Evolutionary conservation across 1,140 invertebrate species (phyloP).

Genomic region (Scaptomyza graminum): DNA sequence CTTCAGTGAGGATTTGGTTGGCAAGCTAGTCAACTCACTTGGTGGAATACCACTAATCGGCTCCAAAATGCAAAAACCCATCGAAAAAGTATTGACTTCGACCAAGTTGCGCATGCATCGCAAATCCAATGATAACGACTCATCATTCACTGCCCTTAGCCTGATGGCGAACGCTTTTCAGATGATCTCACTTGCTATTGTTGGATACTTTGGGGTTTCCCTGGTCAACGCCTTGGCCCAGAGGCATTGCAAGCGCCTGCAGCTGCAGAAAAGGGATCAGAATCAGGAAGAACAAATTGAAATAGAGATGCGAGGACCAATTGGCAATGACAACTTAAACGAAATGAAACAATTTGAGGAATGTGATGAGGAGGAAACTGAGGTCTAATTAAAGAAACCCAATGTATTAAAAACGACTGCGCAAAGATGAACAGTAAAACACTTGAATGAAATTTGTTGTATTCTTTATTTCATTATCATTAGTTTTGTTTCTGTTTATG

Average conservation of each 20-base stretch:
- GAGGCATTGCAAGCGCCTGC: slow-evolving; percentile 91
- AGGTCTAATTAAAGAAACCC: not conserved
- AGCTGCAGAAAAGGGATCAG: slow-evolving; percentile 83
- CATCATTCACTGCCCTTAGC: slow-evolving; percentile 54
- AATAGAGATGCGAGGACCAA: not conserved
- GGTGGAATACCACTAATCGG: slow-evolving; percentile 92
- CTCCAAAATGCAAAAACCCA: slow-evolving; percentile 91
- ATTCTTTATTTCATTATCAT: slow-evolving; percentile 77
- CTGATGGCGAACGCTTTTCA: slow-evolving; percentile 95
- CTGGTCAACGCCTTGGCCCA: slow-evolving; percentile 98
- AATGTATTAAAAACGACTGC: not conserved
- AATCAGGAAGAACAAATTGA: not conserved
- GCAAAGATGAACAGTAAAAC: not conserved
- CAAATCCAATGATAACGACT: slow-evolving; percentile 14
- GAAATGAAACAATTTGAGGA: not conserved
- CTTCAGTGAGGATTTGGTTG: slow-evolving; percentile 95
- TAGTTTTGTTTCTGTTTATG: slow-evolving; percentile 60
- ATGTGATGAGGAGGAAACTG: not conserved
- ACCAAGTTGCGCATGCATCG: slow-evolving; percentile 95
- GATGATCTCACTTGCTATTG: slow-evolving; percentile 95
- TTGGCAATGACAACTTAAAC: not conserved
- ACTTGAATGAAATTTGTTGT: slow-evolving; percentile 64
- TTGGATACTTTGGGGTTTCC: slow-evolving; percentile 96
- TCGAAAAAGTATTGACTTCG: slow-evolving; percentile 92
- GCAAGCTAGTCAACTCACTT: slow-evolving; percentile 89